These are phyloP conservation scores for Trachurus trachurus DNA, from an alignment of 2,797 vertebrate genomes.

Conservation along the genomic window DNA sequence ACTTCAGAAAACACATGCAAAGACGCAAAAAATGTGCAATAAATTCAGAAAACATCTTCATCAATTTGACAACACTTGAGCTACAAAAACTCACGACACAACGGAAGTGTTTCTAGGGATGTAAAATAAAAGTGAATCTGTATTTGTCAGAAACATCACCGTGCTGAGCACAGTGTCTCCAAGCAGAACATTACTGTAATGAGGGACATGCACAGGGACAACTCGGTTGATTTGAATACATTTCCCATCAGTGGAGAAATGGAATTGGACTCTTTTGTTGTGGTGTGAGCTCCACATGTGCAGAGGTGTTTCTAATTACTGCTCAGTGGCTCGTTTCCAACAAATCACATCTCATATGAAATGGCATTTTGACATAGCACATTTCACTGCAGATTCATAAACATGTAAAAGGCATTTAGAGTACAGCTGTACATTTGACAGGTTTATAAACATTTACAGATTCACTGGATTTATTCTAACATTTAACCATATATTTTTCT, in stretches of 20 bases:
- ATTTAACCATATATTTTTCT: too few species aligned
- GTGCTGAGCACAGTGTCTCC: background rate
- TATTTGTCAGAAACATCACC: background rate
- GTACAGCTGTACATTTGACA: background rate
- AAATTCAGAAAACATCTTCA: too few species aligned
- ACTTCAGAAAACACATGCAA: too few species aligned
- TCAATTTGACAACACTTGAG: too few species aligned
- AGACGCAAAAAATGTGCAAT: too few species aligned
- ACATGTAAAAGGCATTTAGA: background rate
- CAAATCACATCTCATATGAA: background rate
- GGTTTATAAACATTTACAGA: too few species aligned
- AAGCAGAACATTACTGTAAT: conserved; percentile 13
- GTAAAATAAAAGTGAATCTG: background rate
- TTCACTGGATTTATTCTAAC: too few species aligned
- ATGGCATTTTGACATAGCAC: background rate
- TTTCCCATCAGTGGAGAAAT: conserved; percentile 46
- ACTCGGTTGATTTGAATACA: conserved; percentile 28
- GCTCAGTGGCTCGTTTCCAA: conserved; percentile 3
- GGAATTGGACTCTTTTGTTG: background rate
- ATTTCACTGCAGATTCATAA: conserved; percentile 2
- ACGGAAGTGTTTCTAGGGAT: too few species aligned
- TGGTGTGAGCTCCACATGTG: background rate
- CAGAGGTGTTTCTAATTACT: conserved; percentile 29
- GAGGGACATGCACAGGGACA: background rate
- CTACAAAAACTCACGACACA: too few species aligned